Evolutionary conservation across 2,113 vertebrate species (phyloP).

Genomic region (Verasper variegatus): DNA sequence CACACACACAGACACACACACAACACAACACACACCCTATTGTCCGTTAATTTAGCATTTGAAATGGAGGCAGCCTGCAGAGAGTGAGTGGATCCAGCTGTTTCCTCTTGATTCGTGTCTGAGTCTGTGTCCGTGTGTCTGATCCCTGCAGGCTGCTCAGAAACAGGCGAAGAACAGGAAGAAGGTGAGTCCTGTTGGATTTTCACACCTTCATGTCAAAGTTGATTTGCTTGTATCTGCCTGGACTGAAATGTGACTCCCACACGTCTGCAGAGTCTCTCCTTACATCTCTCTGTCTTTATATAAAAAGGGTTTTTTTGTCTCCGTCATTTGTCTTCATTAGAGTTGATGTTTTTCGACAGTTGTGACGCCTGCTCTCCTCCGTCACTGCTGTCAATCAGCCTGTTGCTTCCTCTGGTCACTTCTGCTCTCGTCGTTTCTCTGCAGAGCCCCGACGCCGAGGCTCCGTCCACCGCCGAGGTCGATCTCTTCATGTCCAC

Average conservation of each 20-base stretch:
- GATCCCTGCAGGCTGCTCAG: slow-evolving; percentile 92
- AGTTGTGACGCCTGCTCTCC: neutral
- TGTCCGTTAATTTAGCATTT: slow-evolving; percentile 54
- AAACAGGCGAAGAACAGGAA: slow-evolving; percentile 98
- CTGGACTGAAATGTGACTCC: no score
- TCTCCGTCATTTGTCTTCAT: neutral
- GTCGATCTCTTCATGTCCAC: slow-evolving; percentile 98
- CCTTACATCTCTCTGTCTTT: no score
- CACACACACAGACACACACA: slow-evolving; percentile 27
- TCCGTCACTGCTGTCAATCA: neutral
- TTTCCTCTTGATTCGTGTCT: slow-evolving; percentile 13
- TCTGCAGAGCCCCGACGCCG: slow-evolving; percentile 87
- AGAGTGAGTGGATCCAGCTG: slow-evolving; percentile 6
- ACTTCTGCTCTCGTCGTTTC: neutral
- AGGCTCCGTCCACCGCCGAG: slow-evolving; percentile 89
- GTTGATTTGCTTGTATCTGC: neutral
- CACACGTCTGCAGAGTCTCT: neutral
- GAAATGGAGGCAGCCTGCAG: slow-evolving; percentile 33
- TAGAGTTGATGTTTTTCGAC: neutral
- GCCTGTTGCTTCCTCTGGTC: slow-evolving; percentile 12
- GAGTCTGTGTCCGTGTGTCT: slow-evolving; percentile 79
- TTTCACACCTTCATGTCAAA: neutral
- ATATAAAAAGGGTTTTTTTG: no score
- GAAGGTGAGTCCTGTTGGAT: slow-evolving; percentile 85
- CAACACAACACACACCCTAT: slow-evolving; percentile 30